Evolutionary conservation across 2,888 invertebrate species (phyloP), one percentile per base, ranked within the genome.

Genomic region (Rhogogaster chlorosoma): DNA sequence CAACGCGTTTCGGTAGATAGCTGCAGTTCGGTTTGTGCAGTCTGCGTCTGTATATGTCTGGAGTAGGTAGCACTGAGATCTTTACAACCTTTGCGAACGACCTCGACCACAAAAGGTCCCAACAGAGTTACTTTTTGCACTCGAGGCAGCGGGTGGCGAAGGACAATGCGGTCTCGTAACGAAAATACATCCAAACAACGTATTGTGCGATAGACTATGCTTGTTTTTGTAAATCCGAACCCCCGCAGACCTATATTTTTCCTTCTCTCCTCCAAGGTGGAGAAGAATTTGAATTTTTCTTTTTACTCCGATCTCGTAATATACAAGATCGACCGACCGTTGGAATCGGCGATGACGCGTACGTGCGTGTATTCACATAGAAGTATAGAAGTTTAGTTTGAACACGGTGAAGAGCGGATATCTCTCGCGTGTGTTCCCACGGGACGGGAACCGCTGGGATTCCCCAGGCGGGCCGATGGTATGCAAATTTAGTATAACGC

Each of bases 401-500:
- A 36, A 38, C 61, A 61, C 36, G 64, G 12, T n/a, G 53, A 49
- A 18, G 42, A 77, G n/a, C 49, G 77, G 53, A 77, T 53, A 45
- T 53, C 6, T 36, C 22, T 45, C n/a, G 49, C 67, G 26, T 32
- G 64, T 49, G 64, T 83, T 83, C 83, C 70, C 83, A 83, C 83
- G 83, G 80, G 83, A 83, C 45, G 67, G 64, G 42, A 18, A 38
- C 77, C 77, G 49, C 29, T 10, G 77, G 80, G 67, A 83, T 83
- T 83, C 49, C 67, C 83, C 67, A 7, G 32, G 89, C 92, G 92
- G 92, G 92, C 91, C 92, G 89, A 92, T 92, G 92, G 91, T 93
- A 93, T 93, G 93, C 90, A 90, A 93, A 93, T 93, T 84, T 88
- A 15, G 32, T 10, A 26, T 12, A 83, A 64, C 70, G 67, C 83